Base-by-base conservation (phyloP, 1,140 invertebrate genomes). In the Drosophila dunni region DNA sequence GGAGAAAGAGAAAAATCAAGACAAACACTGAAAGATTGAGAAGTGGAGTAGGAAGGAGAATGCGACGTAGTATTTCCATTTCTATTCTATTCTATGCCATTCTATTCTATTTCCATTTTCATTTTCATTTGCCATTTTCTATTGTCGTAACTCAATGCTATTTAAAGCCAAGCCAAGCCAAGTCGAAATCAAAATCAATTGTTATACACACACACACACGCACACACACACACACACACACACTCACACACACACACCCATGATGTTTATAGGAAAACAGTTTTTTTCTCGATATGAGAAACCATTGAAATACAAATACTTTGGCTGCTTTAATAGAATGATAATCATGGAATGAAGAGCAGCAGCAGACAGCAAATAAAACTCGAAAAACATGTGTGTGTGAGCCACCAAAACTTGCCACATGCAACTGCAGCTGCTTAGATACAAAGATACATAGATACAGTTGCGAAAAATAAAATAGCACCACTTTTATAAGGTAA, bases 151-250 rank as follows among this genome's bases (percentile, higher is more conserved):
- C 75, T 82, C 83, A 79, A 58, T 76, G 71, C 82, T 75, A 82
- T 88, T 88, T 75, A 88, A 79, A 77, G 62, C 69, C 67, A 53
- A 56, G 63, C 60, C 61, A 34, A 48, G 46, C 46, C 45, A 65
- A 72, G 63, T 60, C 61, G 64, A 83, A 73, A 83, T 82, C 76
- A 81, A 82, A 86, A 88, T 86, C 82, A 86, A 86, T 86, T 86
- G 79, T 79, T 67, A 70, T 64, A 75, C 24, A 40, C 81, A 36
- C 51, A 65, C 13, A 65, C 10, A 45, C 60, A 36, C 44, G 48
- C 15, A 24, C 42, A 38, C 33, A 38, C 33, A 9, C 60, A 54
- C 50, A 24, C 42, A 29, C 7, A 9, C 13, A 36, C 13, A 36
- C 2, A 10, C 0, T n/a, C 33, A 9, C 60, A 54, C 50, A 24